A percentile compares a stretch with the other conserved stretches of the same genome.
These are phyloP conservation scores for Motacilla alba DNA, from an alignment of 2,113 vertebrate genomes.

Conservation along the genomic window DNA sequence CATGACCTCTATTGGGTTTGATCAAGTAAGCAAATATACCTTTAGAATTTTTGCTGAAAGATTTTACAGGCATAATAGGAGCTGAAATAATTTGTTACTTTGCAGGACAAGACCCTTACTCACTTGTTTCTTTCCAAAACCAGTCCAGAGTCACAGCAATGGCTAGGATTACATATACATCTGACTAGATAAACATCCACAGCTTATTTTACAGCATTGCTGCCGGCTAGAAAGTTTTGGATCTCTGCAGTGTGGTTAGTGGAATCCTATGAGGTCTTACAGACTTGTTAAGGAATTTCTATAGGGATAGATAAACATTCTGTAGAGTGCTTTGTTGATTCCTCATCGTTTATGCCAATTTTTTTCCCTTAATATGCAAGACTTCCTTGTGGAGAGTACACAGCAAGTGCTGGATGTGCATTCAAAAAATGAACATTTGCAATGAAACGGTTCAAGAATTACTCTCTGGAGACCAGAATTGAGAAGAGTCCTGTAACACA, in stretches of 20 bases:
- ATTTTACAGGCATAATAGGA: neutral
- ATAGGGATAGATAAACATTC: constrained; percentile 11
- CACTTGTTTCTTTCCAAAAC: neutral
- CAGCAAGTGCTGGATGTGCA: neutral
- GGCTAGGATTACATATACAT: constrained; percentile 1
- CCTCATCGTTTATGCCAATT: neutral
- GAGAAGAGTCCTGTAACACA: constrained; percentile 83
- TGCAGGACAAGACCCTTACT: neutral
- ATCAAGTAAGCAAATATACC: neutral
- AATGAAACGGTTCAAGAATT: neutral
- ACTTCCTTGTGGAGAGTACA: neutral
- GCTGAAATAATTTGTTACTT: neutral
- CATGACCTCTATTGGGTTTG: neutral
- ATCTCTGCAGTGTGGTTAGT: neutral
- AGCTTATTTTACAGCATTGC: constrained; percentile 14
- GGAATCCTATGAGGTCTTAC: neutral
- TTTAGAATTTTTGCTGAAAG: neutral
- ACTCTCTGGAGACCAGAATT: constrained; percentile 66
- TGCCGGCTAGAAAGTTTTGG: neutral
- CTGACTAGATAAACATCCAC: constrained; percentile 19
- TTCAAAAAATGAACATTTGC: neutral
- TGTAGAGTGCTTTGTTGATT: constrained; percentile 2
- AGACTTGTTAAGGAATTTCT: constrained; percentile 11
- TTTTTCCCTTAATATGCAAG: neutral
- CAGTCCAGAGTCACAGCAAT: neutral